phyloP scores from a whole-genome alignment of 2,113 vertebrate species.

The Hydrolagus affinis region DNA sequence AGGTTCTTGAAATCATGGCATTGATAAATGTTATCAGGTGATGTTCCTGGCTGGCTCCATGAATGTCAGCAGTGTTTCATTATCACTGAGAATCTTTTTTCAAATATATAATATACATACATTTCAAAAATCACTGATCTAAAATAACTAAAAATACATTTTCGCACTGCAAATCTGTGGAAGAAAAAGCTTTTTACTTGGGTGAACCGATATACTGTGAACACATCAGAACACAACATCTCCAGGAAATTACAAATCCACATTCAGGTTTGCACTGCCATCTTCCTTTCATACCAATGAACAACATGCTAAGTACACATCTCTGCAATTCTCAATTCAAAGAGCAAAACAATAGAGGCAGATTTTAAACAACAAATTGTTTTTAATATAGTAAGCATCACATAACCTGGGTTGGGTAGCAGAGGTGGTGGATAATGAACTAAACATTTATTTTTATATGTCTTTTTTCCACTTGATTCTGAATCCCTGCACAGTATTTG shows the following conservation, averaged over 20 bases:
- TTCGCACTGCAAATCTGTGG: too few relatives aligned
- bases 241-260: background rate
- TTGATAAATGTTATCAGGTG: background rate
- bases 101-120: background rate
- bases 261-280: slow-evolving; percentile 25
- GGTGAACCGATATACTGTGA: background rate
- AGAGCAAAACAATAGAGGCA: too few relatives aligned
- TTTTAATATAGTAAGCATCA: slow-evolving; percentile 31
- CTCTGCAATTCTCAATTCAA: background rate
- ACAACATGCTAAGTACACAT: background rate
- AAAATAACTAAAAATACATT: too few relatives aligned
- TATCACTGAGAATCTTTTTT: background rate
- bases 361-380: slow-evolving; percentile 32
- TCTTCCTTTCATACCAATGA: slow-evolving; percentile 23
- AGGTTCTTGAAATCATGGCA: background rate
- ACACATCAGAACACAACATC: background rate
- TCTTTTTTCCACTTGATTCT: slow-evolving; percentile 38
- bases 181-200: background rate
- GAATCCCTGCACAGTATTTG: background rate
- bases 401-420: background rate
- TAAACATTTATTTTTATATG: slow-evolving; percentile 40
- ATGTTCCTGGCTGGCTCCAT: background rate
- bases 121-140: too few relatives aligned
- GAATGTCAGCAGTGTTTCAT: background rate
- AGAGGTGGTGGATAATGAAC: slow-evolving; percentile 42